phyloP scores from a whole-genome alignment of 2,113 vertebrate species.

The Eubucco bourcierii region DNA sequence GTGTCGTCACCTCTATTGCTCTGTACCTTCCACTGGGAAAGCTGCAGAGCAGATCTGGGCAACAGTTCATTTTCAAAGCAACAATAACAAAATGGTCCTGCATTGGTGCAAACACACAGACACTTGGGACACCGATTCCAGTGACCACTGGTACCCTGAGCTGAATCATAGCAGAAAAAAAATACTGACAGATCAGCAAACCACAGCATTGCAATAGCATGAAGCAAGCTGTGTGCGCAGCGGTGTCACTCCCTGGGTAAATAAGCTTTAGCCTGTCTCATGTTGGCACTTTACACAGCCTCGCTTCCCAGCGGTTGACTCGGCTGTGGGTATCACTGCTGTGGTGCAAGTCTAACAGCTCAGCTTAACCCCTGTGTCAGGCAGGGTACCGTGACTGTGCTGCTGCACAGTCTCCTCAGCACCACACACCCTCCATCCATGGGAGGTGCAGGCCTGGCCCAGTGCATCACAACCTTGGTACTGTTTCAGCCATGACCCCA shows the following conservation, averaged over 20 bases:
- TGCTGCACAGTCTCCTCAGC: background rate
- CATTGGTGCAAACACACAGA: background rate
- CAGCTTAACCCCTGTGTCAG: background rate
- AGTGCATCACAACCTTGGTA: background rate
- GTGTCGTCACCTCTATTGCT: background rate
- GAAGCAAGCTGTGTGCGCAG: background rate
- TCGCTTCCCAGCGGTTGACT: fast-evolving
- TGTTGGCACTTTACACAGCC: background rate
- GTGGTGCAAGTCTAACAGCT: background rate
- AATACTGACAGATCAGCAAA: background rate
- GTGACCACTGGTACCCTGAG: background rate
- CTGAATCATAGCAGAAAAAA: background rate
- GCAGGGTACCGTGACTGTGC: fast-evolving
- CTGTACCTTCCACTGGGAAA: background rate
- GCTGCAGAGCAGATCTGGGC: background rate
- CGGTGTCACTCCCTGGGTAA: background rate
- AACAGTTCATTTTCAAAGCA: background rate
- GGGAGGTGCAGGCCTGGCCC: background rate
- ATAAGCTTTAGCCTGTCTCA: fast-evolving
- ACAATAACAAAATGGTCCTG: background rate
- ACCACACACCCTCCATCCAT: fast-evolving
- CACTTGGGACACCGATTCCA: background rate
- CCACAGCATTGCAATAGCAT: background rate
- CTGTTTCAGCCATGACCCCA: background rate
- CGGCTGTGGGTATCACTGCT: fast-evolving